These are phyloP conservation scores for Argyresthia goedartella DNA, from an alignment of 2,888 invertebrate genomes.

Conservation along the genomic window DNA sequence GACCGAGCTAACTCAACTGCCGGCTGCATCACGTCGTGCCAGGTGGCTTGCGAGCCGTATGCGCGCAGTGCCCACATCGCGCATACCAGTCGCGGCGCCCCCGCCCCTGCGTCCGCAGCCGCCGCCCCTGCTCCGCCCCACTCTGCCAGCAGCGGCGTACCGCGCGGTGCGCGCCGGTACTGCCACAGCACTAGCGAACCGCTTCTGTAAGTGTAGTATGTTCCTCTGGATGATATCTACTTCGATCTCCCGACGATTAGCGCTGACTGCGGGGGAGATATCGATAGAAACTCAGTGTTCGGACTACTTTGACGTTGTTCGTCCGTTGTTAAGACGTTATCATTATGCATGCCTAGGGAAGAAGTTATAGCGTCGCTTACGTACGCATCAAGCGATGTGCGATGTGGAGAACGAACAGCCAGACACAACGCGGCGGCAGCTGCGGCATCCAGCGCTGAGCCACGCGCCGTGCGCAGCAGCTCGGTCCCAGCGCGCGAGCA, in stretches of 20 bases:
- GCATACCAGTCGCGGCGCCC: constrained; percentile 29
- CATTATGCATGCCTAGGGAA: too few species aligned
- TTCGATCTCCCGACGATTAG: too few species aligned
- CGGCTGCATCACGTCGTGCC: constrained; percentile 38
- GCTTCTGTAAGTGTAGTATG: constrained; percentile 59
- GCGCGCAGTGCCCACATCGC: constrained; percentile 29
- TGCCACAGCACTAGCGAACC: constrained; percentile 81
- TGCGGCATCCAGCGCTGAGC: constrained; percentile 83
- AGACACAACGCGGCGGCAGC: constrained; percentile 81
- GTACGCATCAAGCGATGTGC: constrained; percentile 84
- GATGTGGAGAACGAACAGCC: constrained; percentile 79
- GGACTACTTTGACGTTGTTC: too few species aligned
- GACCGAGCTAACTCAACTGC: constrained; percentile 40
- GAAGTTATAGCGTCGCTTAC: too few species aligned
- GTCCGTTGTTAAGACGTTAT: too few species aligned
- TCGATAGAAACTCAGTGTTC: too few species aligned
- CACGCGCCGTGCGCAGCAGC: constrained; percentile 78
- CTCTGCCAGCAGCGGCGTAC: constrained; percentile 2
- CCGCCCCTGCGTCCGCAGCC: constrained; percentile 8
- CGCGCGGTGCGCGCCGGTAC: constrained; percentile 68
- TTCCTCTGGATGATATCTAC: too few species aligned
- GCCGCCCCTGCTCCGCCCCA: constrained; percentile 48
- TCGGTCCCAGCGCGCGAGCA: constrained; percentile 81
- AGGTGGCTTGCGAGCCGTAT: constrained; percentile 37
- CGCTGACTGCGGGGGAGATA: too few species aligned